These are phyloP conservation scores for Cryptops parisi DNA, from an alignment of 2,888 invertebrate species.

Conservation along the genomic window DNA sequence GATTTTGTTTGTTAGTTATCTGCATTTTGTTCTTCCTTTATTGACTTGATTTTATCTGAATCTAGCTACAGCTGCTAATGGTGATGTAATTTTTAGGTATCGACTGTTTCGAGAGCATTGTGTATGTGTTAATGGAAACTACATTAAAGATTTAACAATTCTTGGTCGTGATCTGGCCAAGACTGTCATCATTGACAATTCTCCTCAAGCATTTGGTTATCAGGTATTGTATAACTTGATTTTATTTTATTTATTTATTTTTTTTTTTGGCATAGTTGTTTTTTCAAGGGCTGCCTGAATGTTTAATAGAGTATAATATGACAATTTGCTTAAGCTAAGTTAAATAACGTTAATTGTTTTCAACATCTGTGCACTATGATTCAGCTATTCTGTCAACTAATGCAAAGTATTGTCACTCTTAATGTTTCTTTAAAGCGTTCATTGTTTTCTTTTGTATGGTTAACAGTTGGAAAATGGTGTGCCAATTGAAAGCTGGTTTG, in stretches of 20 bases:
- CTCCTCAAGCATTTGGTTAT: slow-evolving; percentile 85
- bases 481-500: slow-evolving; percentile 95
- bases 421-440: no score
- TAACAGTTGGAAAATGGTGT: slow-evolving; percentile 83
- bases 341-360: no score
- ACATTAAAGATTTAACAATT: slow-evolving; percentile 87
- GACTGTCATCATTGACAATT: slow-evolving; percentile 76
- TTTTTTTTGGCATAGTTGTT: no score
- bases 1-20: slow-evolving; percentile 9
- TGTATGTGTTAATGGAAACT: slow-evolving; percentile 86
- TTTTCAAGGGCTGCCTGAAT: no score
- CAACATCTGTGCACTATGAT: neutral
- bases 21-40: slow-evolving; percentile 8
- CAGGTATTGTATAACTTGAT: slow-evolving; percentile 53
- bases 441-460: slow-evolving; percentile 20
- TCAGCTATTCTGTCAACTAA: neutral
- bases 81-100: slow-evolving; percentile 38
- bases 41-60: slow-evolving; percentile 16
- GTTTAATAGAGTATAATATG: no score
- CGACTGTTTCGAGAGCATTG: slow-evolving; percentile 91
- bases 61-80: no score
- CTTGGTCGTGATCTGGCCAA: slow-evolving; percentile 79
- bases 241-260: no score
- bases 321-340: no score
- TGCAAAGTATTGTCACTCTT: no score